A percentile compares a stretch with the other conserved stretches of the same genome.
Evolutionary conservation across 2,797 vertebrate species (phyloP).

Genomic region (Enoplosus armatus): DNA sequence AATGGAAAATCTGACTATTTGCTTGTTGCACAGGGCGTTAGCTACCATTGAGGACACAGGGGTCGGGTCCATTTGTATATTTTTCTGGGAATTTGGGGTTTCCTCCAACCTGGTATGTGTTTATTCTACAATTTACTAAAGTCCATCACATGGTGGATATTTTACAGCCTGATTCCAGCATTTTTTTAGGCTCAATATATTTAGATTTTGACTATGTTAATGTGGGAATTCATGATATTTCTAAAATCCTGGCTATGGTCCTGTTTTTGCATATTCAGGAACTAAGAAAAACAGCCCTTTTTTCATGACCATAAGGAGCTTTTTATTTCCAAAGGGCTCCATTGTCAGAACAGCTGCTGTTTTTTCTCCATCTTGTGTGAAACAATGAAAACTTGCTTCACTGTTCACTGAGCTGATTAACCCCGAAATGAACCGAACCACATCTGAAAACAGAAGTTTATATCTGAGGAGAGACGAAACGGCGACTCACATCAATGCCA

Average conservation of each 20-base stretch:
- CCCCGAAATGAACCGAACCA: neutral
- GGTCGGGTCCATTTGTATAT: neutral
- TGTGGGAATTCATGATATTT: neutral
- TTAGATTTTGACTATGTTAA: neutral
- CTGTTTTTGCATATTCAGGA: neutral
- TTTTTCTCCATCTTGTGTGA: neutral
- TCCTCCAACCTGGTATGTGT: neutral
- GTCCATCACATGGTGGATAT: neutral
- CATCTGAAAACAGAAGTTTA: neutral
- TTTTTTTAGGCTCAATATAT: neutral
- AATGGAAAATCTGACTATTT: neutral
- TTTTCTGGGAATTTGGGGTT: neutral
- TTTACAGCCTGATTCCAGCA: neutral
- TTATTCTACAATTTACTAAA: neutral
- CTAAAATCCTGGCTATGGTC: neutral
- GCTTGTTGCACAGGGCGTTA: neutral
- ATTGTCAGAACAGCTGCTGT: neutral
- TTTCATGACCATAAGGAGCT: neutral
- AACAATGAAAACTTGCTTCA: neutral
- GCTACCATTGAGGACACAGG: neutral
- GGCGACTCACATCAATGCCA: conserved; percentile 92
- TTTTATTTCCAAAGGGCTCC: neutral
- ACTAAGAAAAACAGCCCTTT: neutral
- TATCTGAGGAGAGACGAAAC: neutral
- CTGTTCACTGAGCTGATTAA: conserved; percentile 31